phyloP scores from a whole-genome alignment of 1,140 invertebrate species.

The Microplitis mediator region DNA sequence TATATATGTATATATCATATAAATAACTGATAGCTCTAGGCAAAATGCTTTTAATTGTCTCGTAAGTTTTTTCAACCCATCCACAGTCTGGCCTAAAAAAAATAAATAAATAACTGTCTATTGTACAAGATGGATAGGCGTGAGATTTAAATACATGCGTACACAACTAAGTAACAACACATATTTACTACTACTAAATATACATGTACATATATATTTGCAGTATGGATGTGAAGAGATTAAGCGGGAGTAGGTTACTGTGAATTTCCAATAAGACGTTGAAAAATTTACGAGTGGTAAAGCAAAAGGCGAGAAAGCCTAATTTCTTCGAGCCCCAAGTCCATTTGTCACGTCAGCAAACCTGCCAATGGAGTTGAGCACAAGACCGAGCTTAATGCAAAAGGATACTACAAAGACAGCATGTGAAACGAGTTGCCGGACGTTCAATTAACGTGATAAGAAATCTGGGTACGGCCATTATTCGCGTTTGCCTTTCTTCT shows the following conservation, averaged over 20 bases:
- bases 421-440: conserved; percentile 30
- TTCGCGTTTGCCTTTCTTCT: conserved; percentile 6
- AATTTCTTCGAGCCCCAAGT: conserved; percentile 18
- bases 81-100: too few species aligned
- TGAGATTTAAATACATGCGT: too few species aligned
- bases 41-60: too few species aligned
- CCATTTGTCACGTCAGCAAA: conserved; percentile 28
- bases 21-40: too few species aligned
- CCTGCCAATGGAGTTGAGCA: conserved; percentile 21
- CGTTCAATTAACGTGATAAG: conserved; percentile 34
- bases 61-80: too few species aligned
- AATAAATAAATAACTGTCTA: too few species aligned
- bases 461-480: conserved; percentile 29
- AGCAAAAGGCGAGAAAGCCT: background rate
- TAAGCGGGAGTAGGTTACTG: conserved; percentile 33
- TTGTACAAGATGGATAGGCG: too few species aligned
- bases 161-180: too few species aligned
- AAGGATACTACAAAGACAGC: background rate
- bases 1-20: too few species aligned
- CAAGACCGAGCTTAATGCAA: background rate
- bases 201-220: background rate
- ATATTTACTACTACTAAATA: background rate
- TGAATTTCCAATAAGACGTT: conserved; percentile 9
- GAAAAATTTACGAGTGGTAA: conserved; percentile 13
- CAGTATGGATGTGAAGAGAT: background rate